phyloP scores from a whole-genome alignment of 1,140 invertebrate species.

The Pogonomyrmex barbatus region DNA sequence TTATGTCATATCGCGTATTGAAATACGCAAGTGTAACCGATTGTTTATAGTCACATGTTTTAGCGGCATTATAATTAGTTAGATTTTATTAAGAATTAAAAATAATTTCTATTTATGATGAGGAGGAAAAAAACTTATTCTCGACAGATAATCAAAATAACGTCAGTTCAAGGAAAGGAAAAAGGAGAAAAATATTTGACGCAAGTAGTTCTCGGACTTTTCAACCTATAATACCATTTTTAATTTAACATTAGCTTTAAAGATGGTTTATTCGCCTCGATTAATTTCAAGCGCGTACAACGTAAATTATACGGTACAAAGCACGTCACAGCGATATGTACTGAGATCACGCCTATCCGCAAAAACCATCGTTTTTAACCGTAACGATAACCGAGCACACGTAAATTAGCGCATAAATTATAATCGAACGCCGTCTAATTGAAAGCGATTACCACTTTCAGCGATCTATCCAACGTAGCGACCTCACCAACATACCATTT shows the following conservation, averaged over 20 bases:
- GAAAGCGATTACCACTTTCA: constrained; percentile 75
- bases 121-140: not conserved
- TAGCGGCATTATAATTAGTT: not conserved
- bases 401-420: constrained; percentile 50
- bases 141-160: not conserved
- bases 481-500: constrained; percentile 70
- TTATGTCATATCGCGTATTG: not conserved
- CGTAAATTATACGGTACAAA: not conserved
- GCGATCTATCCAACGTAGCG: constrained; percentile 73
- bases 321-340: constrained; percentile 49
- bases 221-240: too few relatives aligned
- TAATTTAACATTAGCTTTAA: not conserved
- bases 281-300: not conserved
- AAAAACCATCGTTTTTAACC: not conserved
- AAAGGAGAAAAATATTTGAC: not conserved
- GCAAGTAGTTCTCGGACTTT: not conserved
- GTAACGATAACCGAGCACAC: constrained; percentile 65
- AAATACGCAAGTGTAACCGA: not conserved
- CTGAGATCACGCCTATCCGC: not conserved
- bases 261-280: not conserved
- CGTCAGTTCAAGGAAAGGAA: not conserved
- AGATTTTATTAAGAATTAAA: constrained; percentile 14
- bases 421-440: constrained; percentile 67
- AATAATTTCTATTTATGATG: too few relatives aligned
- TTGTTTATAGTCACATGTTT: not conserved